phyloP scores from a whole-genome alignment of 2,113 vertebrate species.

The Vireo altiloquus region DNA sequence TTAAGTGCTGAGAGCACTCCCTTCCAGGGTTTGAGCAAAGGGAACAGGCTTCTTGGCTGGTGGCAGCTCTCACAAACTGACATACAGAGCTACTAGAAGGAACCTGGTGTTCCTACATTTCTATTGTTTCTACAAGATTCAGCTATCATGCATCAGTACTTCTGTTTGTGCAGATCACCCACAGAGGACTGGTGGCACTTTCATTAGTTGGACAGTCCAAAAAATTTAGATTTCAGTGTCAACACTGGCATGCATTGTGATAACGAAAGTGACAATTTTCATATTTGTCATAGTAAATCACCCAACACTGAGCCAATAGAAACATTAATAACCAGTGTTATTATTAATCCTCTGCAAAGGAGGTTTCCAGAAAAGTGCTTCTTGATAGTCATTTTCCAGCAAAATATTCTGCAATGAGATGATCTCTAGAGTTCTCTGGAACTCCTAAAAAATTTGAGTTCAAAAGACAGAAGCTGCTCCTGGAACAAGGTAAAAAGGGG shows the following conservation, averaged over 20 bases:
- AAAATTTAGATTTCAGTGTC: not conserved
- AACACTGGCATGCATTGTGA: not conserved
- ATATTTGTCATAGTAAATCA: not conserved
- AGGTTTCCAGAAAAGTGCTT: not conserved
- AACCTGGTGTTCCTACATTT: not conserved
- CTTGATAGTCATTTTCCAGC: not conserved
- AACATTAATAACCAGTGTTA: not conserved
- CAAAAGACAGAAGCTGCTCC: not conserved
- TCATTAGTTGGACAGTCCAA: not conserved
- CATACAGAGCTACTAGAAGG: not conserved
- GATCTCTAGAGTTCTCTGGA: not conserved
- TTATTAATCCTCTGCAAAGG: not conserved
- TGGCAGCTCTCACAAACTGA: not conserved
- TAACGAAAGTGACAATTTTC: not conserved
- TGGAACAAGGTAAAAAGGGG: not conserved
- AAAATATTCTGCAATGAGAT: not conserved
- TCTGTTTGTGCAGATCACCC: not conserved
- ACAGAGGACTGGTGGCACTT: not conserved
- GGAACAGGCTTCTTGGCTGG: not conserved
- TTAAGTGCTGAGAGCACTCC: not conserved
- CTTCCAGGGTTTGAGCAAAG: not conserved
- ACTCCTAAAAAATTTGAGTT: not conserved
- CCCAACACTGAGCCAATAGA: not conserved
- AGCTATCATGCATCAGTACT: not conserved
- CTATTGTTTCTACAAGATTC: not conserved